Conservation (phyloP, 53 echinoderm and acorn worm species). For the Mesocentrotus franciscanus region DNA sequence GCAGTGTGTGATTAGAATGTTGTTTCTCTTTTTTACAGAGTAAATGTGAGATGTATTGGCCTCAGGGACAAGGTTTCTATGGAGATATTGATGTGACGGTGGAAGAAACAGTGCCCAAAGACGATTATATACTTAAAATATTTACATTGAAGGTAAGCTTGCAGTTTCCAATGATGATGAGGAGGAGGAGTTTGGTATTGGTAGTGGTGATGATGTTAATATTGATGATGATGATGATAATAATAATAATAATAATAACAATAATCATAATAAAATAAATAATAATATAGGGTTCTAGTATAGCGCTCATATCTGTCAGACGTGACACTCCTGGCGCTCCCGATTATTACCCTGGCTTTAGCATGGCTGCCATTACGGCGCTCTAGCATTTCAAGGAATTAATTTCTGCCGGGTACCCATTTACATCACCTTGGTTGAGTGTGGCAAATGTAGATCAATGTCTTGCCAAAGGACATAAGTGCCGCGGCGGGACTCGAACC, state of each 20-base stretch:
- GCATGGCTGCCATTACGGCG: no score
- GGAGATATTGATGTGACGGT: conserved; percentile 95
- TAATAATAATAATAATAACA: not conserved
- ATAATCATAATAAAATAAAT: not conserved
- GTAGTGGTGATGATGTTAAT: not conserved
- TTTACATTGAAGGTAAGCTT: conserved; percentile 92
- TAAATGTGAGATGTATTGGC: conserved; percentile 99
- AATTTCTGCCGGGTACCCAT: no score
- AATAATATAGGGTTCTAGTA: no score
- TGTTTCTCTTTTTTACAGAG: conserved; percentile 66
- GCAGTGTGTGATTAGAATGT: not conserved
- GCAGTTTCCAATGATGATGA: not conserved
- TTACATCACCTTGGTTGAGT: no score
- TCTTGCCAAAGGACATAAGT: no score
- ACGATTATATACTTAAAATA: conserved; percentile 98
- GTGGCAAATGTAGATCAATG: no score
- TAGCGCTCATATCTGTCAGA: no score
- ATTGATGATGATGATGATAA: not conserved
- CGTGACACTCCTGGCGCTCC: no score
- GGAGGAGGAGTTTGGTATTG: not conserved
- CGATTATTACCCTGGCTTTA: no score
- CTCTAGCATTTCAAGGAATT: no score
- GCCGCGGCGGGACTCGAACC: no score
- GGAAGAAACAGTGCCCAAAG: conserved; percentile 84
- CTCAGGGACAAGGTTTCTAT: conserved; percentile 86